Base-by-base conservation (phyloP, 2,113 vertebrate species). In the Channa argus region DNA sequence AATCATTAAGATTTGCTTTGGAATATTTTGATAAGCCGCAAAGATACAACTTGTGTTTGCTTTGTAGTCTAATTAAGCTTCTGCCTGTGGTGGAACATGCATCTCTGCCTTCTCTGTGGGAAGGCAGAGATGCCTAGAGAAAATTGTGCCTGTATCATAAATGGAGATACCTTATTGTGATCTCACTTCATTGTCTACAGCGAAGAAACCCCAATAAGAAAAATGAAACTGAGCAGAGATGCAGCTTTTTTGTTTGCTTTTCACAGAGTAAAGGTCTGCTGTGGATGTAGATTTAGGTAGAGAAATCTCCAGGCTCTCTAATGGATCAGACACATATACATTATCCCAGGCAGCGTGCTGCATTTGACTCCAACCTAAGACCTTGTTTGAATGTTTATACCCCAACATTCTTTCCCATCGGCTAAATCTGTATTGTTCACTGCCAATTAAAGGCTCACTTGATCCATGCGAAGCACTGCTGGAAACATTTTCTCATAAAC, bases 401-500 rank as follows among this genome's bases (percentile, higher is more conserved):
- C 13, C 5, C 24, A 24, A 24, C 24, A 24, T 24, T 5, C 39
- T 13, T 33, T 8, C 38, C n/a, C 3, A 6, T 50, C 34, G 8
- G 43, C 68, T 49, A 34, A 61, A 6, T 49, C 44, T 61, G 38
- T 52, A 2, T 12, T 37, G n/a, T 56, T 44, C 39, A 6, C 5
- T 45, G 62, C 62, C 61, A 52, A 60, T 59, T 46, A 52, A 49
- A 64, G 46, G 12, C 46, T 11, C 39, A 37, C 33, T 1, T 56
- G 54, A 74, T 54, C 43, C 68, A 82, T 70, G 51, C 0, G 5
- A 46, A 3, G 54, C 59, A n/a, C 37, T 34, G 43, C 33, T 52
- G 49, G 69, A 72, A 59, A 54, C 49, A 44, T 70, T 70, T 63
- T 56, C 74, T 59, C 71, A 58, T 54, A 46, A 65, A 76, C 70